phyloP scores from a whole-genome alignment of 2,888 invertebrate genomes.

The Ypsolopha sequella region DNA sequence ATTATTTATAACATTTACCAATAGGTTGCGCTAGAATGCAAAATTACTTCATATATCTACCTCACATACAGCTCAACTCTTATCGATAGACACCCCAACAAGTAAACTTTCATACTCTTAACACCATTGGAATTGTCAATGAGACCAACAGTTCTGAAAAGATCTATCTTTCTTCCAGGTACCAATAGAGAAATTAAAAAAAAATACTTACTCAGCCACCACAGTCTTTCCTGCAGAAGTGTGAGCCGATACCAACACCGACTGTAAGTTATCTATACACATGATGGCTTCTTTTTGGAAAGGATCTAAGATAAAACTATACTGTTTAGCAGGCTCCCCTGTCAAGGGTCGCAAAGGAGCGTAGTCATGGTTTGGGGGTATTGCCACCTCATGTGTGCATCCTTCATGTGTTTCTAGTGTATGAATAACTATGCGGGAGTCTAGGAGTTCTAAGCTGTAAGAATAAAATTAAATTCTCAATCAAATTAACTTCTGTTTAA shows the following conservation, averaged over 20 bases:
- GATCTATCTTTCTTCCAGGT: no score
- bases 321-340: conserved; percentile 88
- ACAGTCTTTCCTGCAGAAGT: conserved; percentile 99
- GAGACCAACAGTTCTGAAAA: no score
- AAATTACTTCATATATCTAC: no score
- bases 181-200: no score
- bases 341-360: conserved; percentile 67
- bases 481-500: no score
- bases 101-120: no score
- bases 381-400: conserved; percentile 96
- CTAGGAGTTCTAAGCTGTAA: conserved; percentile 79
- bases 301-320: conserved; percentile 95
- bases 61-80: no score
- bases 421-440: conserved; percentile 88
- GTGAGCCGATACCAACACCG: conserved; percentile 98
- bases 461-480: background rate
- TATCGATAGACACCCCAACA: no score
- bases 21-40: no score
- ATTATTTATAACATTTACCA: no score
- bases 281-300: conserved; percentile 97
- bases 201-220: conserved; percentile 89
- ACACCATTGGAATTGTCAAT: no score
- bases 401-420: conserved; percentile 91
- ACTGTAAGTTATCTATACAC: conserved; percentile 98
- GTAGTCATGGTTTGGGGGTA: conserved; percentile 90